phyloP scores from a whole-genome alignment of 2,797 vertebrate species.

The Taenioides sp. region DNA sequence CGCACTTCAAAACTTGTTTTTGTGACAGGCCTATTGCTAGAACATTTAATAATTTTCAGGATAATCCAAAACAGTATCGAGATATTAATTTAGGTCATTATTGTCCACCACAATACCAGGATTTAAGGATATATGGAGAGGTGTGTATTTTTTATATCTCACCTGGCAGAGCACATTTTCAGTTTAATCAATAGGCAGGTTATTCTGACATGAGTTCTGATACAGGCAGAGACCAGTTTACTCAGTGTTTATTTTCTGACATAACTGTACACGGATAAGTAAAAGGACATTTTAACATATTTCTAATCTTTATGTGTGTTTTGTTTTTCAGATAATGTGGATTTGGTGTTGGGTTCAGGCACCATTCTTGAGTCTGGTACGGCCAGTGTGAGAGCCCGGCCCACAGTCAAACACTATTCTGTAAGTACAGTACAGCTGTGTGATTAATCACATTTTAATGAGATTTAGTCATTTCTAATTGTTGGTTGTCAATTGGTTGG shows the following conservation, averaged over 20 bases:
- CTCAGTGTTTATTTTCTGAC: neutral
- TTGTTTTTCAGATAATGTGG: constrained; percentile 62
- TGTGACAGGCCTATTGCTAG: no score
- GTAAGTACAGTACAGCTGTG: constrained; percentile 59
- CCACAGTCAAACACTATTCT: constrained; percentile 76
- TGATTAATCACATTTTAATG: no score
- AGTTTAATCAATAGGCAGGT: neutral
- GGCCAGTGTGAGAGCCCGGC: constrained; percentile 78
- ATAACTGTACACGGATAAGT: neutral
- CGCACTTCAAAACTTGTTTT: no score
- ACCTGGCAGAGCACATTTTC: neutral
- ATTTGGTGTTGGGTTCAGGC: constrained; percentile 58
- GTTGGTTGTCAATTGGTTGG: no score
- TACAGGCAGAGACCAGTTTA: neutral
- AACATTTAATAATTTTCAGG: no score
- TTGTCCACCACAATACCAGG: neutral
- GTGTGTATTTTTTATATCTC: neutral
- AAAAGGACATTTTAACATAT: neutral
- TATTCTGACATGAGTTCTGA: neutral
- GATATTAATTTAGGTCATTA: neutral
- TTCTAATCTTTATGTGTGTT: constrained; percentile 9
- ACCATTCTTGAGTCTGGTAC: constrained; percentile 74
- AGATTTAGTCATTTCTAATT: no score
- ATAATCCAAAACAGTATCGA: no score
- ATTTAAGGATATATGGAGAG: no score